phyloP scores from a whole-genome alignment of 2,888 invertebrate species.

The Metalampra italica region DNA sequence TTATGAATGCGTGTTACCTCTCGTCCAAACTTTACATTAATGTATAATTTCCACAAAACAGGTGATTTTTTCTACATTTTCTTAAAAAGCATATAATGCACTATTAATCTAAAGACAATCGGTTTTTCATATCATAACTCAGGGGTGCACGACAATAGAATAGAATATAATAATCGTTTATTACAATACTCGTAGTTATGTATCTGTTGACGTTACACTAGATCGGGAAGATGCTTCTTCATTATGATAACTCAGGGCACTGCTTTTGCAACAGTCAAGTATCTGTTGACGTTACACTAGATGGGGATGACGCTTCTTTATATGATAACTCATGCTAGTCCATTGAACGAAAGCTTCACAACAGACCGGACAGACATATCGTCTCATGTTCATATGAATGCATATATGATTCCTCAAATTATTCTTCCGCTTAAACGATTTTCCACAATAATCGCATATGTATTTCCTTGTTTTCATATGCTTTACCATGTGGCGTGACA shows the following conservation, averaged over 20 bases:
- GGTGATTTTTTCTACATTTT: no score
- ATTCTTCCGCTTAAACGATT: slow-evolving; percentile 34
- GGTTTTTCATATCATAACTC: no score
- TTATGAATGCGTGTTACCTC: no score
- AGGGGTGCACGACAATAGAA: no score
- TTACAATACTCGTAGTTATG: no score
- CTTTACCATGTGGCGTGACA: slow-evolving; percentile 22
- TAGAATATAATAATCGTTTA: no score
- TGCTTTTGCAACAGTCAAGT: no score
- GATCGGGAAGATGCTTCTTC: background rate
- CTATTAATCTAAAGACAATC: no score
- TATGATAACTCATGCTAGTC: slow-evolving; percentile 36
- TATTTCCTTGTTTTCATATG: slow-evolving; percentile 31
- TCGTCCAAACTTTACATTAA: no score
- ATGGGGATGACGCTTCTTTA: slow-evolving; percentile 31
- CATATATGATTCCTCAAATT: slow-evolving; percentile 27
- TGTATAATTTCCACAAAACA: no score
- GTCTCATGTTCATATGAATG: slow-evolving; percentile 37
- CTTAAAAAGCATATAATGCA: no score
- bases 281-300: background rate
- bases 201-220: background rate
- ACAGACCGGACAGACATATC: slow-evolving; percentile 35
- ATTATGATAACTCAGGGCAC: no score
- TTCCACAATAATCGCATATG: slow-evolving; percentile 39
- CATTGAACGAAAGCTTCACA: slow-evolving; percentile 42